Percentiles rank a stretch among this genome's conserved stretches.
phyloP scores from a whole-genome alignment of 1,140 invertebrate genomes.

The Dryas iulia region DNA sequence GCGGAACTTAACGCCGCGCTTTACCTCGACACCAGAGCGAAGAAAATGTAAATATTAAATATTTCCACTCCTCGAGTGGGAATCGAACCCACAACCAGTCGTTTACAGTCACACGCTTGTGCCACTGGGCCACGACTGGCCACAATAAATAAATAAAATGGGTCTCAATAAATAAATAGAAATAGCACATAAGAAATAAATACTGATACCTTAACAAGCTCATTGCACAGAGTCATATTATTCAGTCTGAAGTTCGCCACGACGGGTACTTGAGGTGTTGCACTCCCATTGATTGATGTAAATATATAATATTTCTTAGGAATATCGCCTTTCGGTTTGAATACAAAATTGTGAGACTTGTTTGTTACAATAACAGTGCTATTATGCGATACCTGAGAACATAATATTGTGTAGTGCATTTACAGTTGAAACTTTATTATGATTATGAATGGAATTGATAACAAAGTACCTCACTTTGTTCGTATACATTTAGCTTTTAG shows the following conservation, averaged over 20 bases:
- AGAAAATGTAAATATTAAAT: too few relatives aligned
- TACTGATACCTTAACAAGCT: constrained; percentile 49
- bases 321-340: constrained; percentile 37
- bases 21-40: too few relatives aligned
- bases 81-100: too few relatives aligned
- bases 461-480: not conserved
- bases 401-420: not conserved
- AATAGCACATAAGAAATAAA: not conserved
- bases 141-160: too few relatives aligned
- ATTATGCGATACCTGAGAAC: constrained; percentile 38
- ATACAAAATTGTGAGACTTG: constrained; percentile 37
- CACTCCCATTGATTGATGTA: constrained; percentile 35
- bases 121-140: too few relatives aligned
- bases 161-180: not conserved
- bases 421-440: not conserved
- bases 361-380: constrained; percentile 31
- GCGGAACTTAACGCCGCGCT: too few relatives aligned
- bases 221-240: constrained; percentile 51
- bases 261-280: constrained; percentile 38
- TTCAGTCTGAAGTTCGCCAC: constrained; percentile 52
- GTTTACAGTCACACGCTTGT: too few relatives aligned
- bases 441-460: not conserved
- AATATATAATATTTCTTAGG: constrained; percentile 44
- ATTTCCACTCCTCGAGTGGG: too few relatives aligned
- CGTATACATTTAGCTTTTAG: not conserved